These are phyloP conservation scores for Pandemis heparana DNA, from an alignment of 2,888 invertebrate genomes.

Conservation along the genomic window DNA sequence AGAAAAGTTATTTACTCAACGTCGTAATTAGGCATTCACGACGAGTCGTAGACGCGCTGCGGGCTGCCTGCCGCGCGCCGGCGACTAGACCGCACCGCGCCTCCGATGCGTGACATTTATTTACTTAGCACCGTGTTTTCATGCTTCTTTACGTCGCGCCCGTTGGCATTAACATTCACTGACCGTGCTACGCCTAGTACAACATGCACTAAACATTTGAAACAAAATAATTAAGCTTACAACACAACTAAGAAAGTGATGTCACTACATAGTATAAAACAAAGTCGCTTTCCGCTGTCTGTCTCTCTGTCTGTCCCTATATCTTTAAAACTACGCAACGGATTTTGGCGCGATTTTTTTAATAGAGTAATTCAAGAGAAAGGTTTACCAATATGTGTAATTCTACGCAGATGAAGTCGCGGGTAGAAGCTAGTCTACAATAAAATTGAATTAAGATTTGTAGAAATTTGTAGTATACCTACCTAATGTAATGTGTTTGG, in stretches of 20 bases:
- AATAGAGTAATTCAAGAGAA: no score
- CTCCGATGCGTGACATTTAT: slow-evolving; percentile 58
- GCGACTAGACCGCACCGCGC: slow-evolving; percentile 69
- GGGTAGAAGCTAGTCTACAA: no score
- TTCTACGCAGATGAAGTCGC: no score
- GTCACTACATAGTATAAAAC: no score
- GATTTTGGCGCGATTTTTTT: no score
- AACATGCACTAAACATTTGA: neutral
- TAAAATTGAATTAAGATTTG: neutral
- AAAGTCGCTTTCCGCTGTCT: no score
- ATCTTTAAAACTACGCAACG: no score
- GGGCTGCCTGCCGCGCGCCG: slow-evolving; percentile 72
- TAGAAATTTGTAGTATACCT: neutral
- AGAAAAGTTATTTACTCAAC: slow-evolving; percentile 84
- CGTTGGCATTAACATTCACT: neutral
- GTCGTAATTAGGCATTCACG: slow-evolving; percentile 85
- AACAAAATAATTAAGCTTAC: neutral
- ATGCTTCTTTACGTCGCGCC: slow-evolving; percentile 21
- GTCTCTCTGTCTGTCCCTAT: no score
- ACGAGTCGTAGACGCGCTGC: slow-evolving; percentile 75
- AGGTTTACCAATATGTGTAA: no score
- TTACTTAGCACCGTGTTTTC: slow-evolving; percentile 46
- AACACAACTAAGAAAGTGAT: neutral
- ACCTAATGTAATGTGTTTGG: neutral
- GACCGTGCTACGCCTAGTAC: neutral